Percentiles rank a stretch among this genome's conserved stretches.
These are phyloP conservation scores for Malthinus seriepunctatus DNA, from an alignment of 2,888 invertebrate genomes.

Conservation along the genomic window DNA sequence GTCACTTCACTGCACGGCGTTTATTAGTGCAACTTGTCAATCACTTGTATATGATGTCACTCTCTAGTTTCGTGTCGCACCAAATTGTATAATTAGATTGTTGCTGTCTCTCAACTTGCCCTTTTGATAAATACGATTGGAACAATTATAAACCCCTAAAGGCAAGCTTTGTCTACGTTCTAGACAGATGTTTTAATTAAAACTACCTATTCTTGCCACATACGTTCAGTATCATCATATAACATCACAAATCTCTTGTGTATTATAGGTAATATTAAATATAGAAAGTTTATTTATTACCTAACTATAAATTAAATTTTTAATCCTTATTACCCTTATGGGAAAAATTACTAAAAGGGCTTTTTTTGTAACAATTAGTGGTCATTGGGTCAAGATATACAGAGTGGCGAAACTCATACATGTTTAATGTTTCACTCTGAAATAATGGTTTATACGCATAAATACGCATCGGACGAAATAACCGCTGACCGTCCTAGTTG, in stretches of 20 bases:
- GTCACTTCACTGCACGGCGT: slow-evolving; percentile 34
- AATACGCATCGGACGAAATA: too few species aligned
- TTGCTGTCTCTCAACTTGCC: slow-evolving; percentile 47
- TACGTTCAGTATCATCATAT: slow-evolving; percentile 13
- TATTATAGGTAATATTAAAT: slow-evolving; percentile 3
- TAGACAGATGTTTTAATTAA: slow-evolving; percentile 31
- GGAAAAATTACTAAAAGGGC: too few species aligned
- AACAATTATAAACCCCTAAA: slow-evolving; percentile 45
- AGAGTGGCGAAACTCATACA: too few species aligned
- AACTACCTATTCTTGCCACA: slow-evolving; percentile 29
- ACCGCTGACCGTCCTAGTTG: too few species aligned
- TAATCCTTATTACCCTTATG: too few species aligned
- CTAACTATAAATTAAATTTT: too few species aligned
- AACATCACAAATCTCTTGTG: slow-evolving; percentile 23
- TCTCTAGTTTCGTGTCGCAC: slow-evolving; percentile 46
- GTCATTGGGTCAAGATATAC: too few species aligned
- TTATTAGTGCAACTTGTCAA: slow-evolving; percentile 51
- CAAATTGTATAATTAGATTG: slow-evolving; percentile 54
- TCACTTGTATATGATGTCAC: slow-evolving; percentile 45
- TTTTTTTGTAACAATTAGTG: too few species aligned
- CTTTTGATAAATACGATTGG: slow-evolving; percentile 49
- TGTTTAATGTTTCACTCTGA: too few species aligned
- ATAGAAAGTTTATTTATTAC: too few species aligned
- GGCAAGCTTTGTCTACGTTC: slow-evolving; percentile 24
- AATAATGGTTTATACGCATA: too few species aligned